Percentiles rank a stretch among this genome's conserved stretches.
Evolutionary conservation across 2,797 vertebrate species (phyloP).

Genomic region (Botia almorhae): DNA sequence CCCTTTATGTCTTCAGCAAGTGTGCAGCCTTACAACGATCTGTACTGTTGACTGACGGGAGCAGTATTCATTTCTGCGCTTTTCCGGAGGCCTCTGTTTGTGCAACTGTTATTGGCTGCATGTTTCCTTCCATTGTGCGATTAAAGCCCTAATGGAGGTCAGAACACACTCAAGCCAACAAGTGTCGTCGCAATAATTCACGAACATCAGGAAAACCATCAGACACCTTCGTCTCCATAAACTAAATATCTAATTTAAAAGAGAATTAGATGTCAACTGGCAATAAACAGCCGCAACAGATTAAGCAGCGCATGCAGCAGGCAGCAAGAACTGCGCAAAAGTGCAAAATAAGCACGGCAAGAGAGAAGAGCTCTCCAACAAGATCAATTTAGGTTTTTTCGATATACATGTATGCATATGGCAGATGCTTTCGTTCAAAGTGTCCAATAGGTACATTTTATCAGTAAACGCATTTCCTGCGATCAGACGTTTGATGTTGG

Average conservation of each 20-base stretch:
- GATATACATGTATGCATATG: too few relatives aligned
- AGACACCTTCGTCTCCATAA: background rate
- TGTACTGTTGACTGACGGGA: slow-evolving; percentile 69
- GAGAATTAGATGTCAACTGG: background rate
- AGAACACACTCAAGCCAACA: slow-evolving; percentile 29
- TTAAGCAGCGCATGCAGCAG: slow-evolving; percentile 22
- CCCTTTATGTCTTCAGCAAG: slow-evolving; percentile 51
- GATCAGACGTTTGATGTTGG: too few relatives aligned
- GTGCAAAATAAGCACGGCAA: slow-evolving; percentile 1
- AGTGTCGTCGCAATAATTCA: background rate
- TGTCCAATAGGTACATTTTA: too few relatives aligned
- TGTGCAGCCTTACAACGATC: slow-evolving; percentile 74
- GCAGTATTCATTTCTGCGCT: slow-evolving; percentile 61
- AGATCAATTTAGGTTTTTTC: background rate
- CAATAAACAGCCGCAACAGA: background rate
- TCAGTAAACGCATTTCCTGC: too few relatives aligned
- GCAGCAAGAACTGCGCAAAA: background rate
- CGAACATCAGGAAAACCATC: background rate
- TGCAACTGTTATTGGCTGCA: slow-evolving; percentile 49
- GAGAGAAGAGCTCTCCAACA: slow-evolving; percentile 29
- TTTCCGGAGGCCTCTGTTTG: slow-evolving; percentile 56
- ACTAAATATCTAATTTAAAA: background rate
- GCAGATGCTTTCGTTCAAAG: too few relatives aligned
- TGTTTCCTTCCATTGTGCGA: slow-evolving; percentile 53
- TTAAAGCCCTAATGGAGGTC: slow-evolving; percentile 50